Evolutionary conservation across 1,140 invertebrate species (phyloP), one percentile per base, ranked within the genome.

Genomic region (Centruroides sculpturatus): DNA sequence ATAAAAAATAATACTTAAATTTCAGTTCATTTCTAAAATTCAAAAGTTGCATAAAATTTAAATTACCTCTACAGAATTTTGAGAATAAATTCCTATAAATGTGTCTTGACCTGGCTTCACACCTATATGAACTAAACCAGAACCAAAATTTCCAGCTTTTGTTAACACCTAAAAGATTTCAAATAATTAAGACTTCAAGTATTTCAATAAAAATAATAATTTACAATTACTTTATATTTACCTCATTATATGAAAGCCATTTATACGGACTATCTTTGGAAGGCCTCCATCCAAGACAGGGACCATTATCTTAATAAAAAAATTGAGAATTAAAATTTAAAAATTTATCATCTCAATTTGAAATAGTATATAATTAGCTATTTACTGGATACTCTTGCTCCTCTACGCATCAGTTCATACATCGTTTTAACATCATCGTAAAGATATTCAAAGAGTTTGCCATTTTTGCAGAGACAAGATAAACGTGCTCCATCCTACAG

Each of bases 231-330:
- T 3, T 23, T 53, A 53, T 53, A 23, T 34, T 67, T 61, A 77
- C 85, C 75, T 97, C 90, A 75, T 95, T 91, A 76, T 96, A 98
- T 69, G 86, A 85, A 54, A 96, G 80, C 91, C 92, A 98, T 72
- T 85, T 80, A 72, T 91, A 95, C 0, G 86, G 85, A 73, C 85
- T 85, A 59, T 79, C 82, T 60, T 85, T 82, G 41, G 81, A 82
- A 65, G 92, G 89, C 58, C 91, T 80, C 86, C 88, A 94, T 56
- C 93, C 92, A 60, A 96, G 79, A 75, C 91, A 95, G 54, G 83
- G 85, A 54, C 91, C 90, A 80, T 95, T 92, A 77, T 91, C 86
- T 89, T 54, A 56, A 55, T 23, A 49, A 47, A 6, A 53, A 61
- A 56, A 41, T 8, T 8, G 3, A 41, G 59, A 67, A 59, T 56